A percentile compares a stretch with the other conserved stretches of the same genome.
phyloP scores from a whole-genome alignment of 1,140 invertebrate species.

The Lasaia peninsularis region DNA sequence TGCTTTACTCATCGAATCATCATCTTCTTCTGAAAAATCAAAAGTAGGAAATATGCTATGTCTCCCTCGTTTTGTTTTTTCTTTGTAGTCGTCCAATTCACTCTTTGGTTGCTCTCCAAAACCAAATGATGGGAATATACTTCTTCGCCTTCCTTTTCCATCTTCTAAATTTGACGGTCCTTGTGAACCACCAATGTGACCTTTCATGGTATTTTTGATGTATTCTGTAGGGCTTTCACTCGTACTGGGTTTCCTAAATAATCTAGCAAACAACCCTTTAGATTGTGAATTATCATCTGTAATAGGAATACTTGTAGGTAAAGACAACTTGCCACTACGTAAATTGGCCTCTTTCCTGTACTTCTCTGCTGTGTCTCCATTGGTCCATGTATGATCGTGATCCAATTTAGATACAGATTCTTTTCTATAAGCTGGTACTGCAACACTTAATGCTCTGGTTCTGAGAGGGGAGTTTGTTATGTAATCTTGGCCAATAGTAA shows the following conservation, averaged over 20 bases:
- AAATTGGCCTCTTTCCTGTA: conserved; percentile 76
- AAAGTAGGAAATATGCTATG: conserved; percentile 65
- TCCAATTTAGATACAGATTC: conserved; percentile 61
- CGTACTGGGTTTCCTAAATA: conserved; percentile 54
- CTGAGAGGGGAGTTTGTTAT: conserved; percentile 66
- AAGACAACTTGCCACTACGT: conserved; percentile 59
- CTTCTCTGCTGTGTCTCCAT: conserved; percentile 79
- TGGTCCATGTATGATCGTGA: conserved; percentile 83
- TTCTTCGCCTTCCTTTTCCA: conserved; percentile 47
- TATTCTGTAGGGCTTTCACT: conserved; percentile 55
- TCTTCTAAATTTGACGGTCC: conserved; percentile 36
- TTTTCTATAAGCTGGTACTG: conserved; percentile 66
- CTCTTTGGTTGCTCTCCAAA: conserved; percentile 43
- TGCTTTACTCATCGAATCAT: conserved; percentile 38
- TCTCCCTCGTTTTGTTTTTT: conserved; percentile 54
- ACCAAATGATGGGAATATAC: conserved; percentile 49
- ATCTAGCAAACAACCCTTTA: conserved; percentile 49
- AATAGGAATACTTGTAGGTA: conserved; percentile 38
- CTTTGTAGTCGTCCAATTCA: conserved; percentile 47
- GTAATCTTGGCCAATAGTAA: conserved; percentile 77
- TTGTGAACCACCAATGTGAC: conserved; percentile 42
- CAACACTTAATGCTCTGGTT: conserved; percentile 74
- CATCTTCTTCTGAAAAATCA: conserved; percentile 65
- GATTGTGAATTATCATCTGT: conserved; percentile 33
- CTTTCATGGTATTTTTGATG: conserved; percentile 58